These are phyloP conservation scores for Drosophila sordidula DNA, from an alignment of 2,888 invertebrate species.

Conservation along the genomic window DNA sequence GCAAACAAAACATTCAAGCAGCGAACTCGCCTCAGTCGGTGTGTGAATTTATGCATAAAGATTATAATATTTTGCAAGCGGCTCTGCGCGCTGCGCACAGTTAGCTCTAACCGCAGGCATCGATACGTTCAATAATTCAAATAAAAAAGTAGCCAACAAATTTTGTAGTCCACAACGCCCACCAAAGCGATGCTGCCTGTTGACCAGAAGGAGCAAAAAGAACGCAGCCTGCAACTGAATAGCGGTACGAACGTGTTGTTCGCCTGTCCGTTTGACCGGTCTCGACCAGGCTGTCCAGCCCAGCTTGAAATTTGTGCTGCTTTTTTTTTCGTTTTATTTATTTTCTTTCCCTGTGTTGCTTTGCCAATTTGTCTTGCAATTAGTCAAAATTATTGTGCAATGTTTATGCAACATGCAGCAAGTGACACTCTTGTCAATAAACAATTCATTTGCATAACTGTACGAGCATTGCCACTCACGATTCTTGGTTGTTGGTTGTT, in stretches of 20 bases:
- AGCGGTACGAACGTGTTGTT: slow-evolving; percentile 37
- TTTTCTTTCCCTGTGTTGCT: slow-evolving; percentile 14
- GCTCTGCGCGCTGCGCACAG: slow-evolving; percentile 59
- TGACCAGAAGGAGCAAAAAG: slow-evolving; percentile 22
- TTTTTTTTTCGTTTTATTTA: slow-evolving; percentile 16
- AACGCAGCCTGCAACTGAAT: slow-evolving; percentile 46
- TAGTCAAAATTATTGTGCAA: slow-evolving; percentile 78
- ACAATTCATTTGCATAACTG: slow-evolving; percentile 75
- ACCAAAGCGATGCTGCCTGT: slow-evolving; percentile 37
- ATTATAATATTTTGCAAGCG: slow-evolving; percentile 74
- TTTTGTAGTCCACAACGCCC: slow-evolving; percentile 66
- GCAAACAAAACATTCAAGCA: slow-evolving; percentile 76
- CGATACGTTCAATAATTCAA: slow-evolving; percentile 80
- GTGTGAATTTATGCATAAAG: slow-evolving; percentile 80
- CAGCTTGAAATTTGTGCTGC: slow-evolving; percentile 18
- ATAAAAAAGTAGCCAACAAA: slow-evolving; percentile 75
- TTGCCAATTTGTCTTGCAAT: slow-evolving; percentile 72
- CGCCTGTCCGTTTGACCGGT: slow-evolving; percentile 5
- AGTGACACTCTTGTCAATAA: slow-evolving; percentile 77
- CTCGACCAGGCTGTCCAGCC: slow-evolving; percentile 1
- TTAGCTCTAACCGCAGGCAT: slow-evolving; percentile 70
- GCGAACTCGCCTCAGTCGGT: slow-evolving; percentile 57
- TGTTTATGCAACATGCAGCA: slow-evolving; percentile 72
- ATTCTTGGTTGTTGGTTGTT: slow-evolving; percentile 43
- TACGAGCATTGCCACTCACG: slow-evolving; percentile 61